Evolutionary conservation across 2,113 vertebrate species (phyloP).

Genomic region (Dicerorhinus sumatrensis): DNA sequence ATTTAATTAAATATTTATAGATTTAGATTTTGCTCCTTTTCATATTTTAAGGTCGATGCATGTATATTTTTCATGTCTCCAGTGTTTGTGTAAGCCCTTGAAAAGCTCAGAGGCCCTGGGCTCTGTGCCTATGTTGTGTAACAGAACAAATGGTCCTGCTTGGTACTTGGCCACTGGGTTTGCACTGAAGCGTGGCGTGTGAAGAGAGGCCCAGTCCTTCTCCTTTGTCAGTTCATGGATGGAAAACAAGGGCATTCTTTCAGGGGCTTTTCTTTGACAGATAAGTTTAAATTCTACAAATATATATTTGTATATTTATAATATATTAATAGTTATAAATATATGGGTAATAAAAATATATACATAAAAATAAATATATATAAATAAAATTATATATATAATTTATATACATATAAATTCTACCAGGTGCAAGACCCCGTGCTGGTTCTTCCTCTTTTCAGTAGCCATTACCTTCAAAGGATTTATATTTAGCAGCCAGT

Average conservation of each 20-base stretch:
- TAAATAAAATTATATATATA: not conserved
- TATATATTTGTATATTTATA: not conserved
- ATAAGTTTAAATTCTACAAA: constrained; percentile 34
- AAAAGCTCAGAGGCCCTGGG: not conserved
- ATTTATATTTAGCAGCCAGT: not conserved
- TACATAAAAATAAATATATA: not conserved
- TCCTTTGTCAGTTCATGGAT: not conserved
- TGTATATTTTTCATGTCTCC: not conserved
- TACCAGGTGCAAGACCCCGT: not conserved
- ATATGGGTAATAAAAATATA: not conserved
- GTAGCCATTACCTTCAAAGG: not conserved
- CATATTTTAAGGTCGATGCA: not conserved
- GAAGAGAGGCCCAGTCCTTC: not conserved
- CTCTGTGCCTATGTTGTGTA: not conserved
- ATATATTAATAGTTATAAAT: not conserved
- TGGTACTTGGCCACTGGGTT: not conserved
- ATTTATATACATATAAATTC: not conserved
- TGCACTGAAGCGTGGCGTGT: not conserved
- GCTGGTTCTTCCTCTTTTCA: not conserved
- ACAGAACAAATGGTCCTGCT: not conserved
- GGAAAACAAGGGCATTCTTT: not conserved
- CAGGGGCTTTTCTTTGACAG: not conserved
- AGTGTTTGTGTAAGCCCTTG: not conserved
- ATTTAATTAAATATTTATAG: constrained; percentile 9
- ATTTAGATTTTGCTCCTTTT: not conserved